Evolutionary conservation across 2,797 vertebrate species (phyloP).

Genomic region (Aeoliscus strigatus): DNA sequence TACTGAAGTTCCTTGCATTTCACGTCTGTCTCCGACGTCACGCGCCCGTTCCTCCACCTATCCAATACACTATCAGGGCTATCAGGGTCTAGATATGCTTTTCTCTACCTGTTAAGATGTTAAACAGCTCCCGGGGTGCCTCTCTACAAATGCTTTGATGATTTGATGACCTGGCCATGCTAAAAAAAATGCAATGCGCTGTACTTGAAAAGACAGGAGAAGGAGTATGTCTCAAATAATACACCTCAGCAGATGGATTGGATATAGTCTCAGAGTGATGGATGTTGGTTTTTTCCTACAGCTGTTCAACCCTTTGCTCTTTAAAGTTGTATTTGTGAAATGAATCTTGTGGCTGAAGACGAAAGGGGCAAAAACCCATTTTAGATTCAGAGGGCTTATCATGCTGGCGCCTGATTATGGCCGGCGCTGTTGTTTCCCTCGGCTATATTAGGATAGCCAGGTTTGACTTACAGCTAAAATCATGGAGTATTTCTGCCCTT

Average conservation of each 20-base stretch:
- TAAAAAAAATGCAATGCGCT: slow-evolving; percentile 53
- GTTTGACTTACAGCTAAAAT: slow-evolving; percentile 50
- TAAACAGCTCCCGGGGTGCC: slow-evolving; percentile 49
- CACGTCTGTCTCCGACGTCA: no score
- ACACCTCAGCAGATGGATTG: slow-evolving; percentile 56
- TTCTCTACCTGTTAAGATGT: slow-evolving; percentile 56
- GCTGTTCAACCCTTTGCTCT: slow-evolving; percentile 38
- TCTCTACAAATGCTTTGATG: slow-evolving; percentile 53
- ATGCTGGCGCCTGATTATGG: slow-evolving; percentile 39
- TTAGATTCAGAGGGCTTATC: slow-evolving; percentile 44
- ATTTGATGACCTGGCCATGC: slow-evolving; percentile 54
- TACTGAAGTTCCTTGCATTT: no score
- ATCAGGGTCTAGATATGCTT: slow-evolving; percentile 16
- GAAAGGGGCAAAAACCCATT: slow-evolving; percentile 33
- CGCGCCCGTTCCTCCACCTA: no score
- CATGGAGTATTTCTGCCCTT: slow-evolving; percentile 46
- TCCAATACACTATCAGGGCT: no score
- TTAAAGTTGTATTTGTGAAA: slow-evolving; percentile 52
- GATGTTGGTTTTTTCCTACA: slow-evolving; percentile 8
- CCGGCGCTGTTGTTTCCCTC: slow-evolving; percentile 43
- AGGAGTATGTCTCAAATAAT: slow-evolving; percentile 61
- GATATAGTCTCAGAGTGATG: slow-evolving; percentile 43
- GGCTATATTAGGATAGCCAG: slow-evolving; percentile 46
- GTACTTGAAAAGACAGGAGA: slow-evolving; percentile 61
- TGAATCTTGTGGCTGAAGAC: slow-evolving; percentile 41